Conservation (phyloP, 2,113 vertebrate genomes). For the Patagioenas fasciata region DNA sequence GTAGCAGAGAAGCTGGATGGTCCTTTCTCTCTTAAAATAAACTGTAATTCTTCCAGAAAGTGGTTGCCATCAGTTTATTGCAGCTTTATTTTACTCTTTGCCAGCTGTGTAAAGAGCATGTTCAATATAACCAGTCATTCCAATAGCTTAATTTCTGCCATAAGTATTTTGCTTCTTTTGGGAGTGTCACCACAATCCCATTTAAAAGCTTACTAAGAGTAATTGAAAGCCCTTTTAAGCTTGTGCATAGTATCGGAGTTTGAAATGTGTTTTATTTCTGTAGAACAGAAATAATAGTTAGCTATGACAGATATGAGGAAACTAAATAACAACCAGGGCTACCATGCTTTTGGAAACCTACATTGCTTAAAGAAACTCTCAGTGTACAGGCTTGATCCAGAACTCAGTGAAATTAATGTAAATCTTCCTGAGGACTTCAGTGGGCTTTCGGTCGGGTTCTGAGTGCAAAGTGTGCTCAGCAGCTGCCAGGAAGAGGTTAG, state of each 20-base stretch:
- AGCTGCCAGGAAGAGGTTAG: neutral
- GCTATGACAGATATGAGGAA: neutral
- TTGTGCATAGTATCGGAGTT: neutral
- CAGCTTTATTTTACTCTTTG: slow-evolving; percentile 29
- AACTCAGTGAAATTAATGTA: neutral
- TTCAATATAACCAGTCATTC: slow-evolving; percentile 17
- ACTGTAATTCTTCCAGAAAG: neutral
- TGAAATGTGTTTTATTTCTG: slow-evolving; percentile 18
- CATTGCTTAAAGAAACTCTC: neutral
- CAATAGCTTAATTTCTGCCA: slow-evolving; percentile 3
- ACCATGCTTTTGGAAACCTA: neutral
- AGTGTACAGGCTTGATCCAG: neutral
- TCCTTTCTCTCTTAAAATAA: neutral
- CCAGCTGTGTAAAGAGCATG: neutral
- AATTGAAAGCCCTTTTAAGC: slow-evolving; percentile 37
- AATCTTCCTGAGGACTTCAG: neutral
- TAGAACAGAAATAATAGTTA: slow-evolving; percentile 13
- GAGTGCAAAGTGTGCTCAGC: neutral
- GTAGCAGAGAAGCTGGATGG: neutral
- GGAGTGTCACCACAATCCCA: slow-evolving; percentile 9
- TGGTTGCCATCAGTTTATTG: slow-evolving; percentile 4
- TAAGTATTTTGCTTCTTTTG: slow-evolving; percentile 15
- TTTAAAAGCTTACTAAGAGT: slow-evolving; percentile 23
- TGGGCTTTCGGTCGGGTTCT: neutral
- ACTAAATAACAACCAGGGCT: slow-evolving; percentile 5